A percentile compares a stretch with the other conserved stretches of the same genome.
phyloP scores from a whole-genome alignment of 1,140 invertebrate species.

The Branchinecta lindahli region DNA sequence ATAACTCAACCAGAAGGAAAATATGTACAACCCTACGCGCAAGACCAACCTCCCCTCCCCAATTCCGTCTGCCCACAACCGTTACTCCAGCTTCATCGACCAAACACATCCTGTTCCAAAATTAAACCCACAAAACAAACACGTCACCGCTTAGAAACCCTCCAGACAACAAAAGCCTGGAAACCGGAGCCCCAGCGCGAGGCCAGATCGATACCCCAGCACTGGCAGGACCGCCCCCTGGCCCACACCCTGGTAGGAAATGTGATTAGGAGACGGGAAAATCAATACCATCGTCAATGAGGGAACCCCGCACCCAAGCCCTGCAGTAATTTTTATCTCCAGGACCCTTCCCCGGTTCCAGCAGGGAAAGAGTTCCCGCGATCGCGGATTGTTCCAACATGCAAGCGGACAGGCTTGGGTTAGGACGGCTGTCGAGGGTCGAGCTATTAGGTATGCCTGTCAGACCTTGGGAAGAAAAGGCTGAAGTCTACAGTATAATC shows the following conservation, averaged over 20 bases:
- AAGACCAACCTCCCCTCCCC: too few relatives aligned
- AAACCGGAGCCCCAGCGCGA: not conserved
- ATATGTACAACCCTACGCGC: too few relatives aligned
- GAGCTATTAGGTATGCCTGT: too few relatives aligned
- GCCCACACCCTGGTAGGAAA: not conserved
- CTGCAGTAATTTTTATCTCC: not conserved
- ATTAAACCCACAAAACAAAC: not conserved
- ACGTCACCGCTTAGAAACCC: slow-evolving; percentile 7
- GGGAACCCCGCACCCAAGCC: not conserved
- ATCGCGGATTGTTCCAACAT: not conserved
- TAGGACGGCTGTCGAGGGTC: too few relatives aligned
- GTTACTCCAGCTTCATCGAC: too few relatives aligned
- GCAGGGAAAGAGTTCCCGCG: not conserved
- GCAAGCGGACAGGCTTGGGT: too few relatives aligned
- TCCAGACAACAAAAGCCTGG: slow-evolving; percentile 8
- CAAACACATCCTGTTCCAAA: not conserved
- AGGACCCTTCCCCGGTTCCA: not conserved
- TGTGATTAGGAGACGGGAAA: not conserved
- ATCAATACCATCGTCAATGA: not conserved
- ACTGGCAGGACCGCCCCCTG: not conserved
- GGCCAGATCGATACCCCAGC: not conserved
- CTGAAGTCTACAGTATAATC: too few relatives aligned
- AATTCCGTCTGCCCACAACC: too few relatives aligned
- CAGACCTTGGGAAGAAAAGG: too few relatives aligned
- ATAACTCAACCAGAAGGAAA: too few relatives aligned